Evolutionary conservation across 1,140 invertebrate genomes (phyloP).

Genomic region (Anastrepha ludens): DNA sequence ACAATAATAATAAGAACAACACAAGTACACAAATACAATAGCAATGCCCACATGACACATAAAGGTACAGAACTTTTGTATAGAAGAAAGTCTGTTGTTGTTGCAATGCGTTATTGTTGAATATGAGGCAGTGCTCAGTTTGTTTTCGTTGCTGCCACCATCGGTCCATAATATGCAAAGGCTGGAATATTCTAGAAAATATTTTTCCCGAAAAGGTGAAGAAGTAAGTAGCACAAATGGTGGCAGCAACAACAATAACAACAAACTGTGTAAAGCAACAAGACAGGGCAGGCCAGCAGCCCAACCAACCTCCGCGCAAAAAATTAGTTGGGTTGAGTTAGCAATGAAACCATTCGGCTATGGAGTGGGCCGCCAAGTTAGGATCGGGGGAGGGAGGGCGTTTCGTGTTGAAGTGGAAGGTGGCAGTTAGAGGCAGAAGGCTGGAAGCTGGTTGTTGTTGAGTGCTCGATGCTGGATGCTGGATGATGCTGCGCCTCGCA

Average conservation of each 20-base stretch:
- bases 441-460: slow-evolving; percentile 9
- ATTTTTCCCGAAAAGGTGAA: background rate
- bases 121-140: background rate
- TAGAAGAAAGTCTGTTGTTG: background rate
- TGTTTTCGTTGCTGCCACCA: background rate
- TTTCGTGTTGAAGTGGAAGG: slow-evolving; percentile 4
- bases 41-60: background rate
- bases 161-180: background rate
- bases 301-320: slow-evolving; percentile 12
- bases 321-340: background rate
- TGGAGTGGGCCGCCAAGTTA: background rate
- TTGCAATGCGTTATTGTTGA: background rate
- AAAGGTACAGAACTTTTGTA: background rate
- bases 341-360: background rate
- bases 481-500: background rate
- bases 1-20: no score
- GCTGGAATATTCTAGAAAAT: slow-evolving; percentile 43
- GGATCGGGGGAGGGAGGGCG: background rate
- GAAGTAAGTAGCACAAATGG: slow-evolving; percentile 38
- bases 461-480: slow-evolving; percentile 1
- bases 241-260: slow-evolving; percentile 8
- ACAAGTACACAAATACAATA: no score
- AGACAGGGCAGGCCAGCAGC: background rate
- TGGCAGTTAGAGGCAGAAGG: background rate
- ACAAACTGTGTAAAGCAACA: slow-evolving; percentile 20